Percentiles rank a stretch among this genome's conserved stretches.
phyloP scores from a whole-genome alignment of 2,113 vertebrate species.

The Pica pica region DNA sequence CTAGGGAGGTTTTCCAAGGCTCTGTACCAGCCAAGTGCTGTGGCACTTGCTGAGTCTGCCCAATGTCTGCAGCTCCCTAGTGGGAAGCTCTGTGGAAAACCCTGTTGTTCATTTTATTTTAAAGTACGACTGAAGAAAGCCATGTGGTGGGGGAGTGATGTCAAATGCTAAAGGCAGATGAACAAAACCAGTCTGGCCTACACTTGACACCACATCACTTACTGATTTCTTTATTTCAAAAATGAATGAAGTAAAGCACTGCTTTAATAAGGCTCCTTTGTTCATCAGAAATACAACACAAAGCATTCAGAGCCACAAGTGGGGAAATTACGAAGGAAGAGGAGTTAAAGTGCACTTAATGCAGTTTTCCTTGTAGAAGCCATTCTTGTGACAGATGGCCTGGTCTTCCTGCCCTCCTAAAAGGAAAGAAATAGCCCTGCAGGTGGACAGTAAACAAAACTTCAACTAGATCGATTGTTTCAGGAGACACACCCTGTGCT shows the following conservation, averaged over 20 bases:
- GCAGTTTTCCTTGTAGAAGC: neutral
- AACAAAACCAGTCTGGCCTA: neutral
- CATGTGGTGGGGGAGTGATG: neutral
- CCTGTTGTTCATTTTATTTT: neutral
- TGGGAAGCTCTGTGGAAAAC: neutral
- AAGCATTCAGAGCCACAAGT: neutral
- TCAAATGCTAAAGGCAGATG: neutral
- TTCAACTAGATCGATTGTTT: neutral
- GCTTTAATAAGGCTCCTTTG: neutral
- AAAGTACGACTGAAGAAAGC: neutral
- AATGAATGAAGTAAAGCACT: neutral
- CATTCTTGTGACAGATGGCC: neutral
- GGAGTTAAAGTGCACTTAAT: neutral
- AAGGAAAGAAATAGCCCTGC: neutral
- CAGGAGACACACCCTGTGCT: neutral
- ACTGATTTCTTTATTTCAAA: neutral
- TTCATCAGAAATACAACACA: neutral
- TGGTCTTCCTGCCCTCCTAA: neutral
- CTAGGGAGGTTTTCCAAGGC: neutral
- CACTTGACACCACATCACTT: neutral
- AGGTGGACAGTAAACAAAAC: neutral
- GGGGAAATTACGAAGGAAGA: neutral
- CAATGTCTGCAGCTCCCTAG: neutral
- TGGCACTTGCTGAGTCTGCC: neutral
- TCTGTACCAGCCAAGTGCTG: fast-evolving